Base-by-base conservation (phyloP, 2,888 invertebrate species). In the Meteorus colon region DNA sequence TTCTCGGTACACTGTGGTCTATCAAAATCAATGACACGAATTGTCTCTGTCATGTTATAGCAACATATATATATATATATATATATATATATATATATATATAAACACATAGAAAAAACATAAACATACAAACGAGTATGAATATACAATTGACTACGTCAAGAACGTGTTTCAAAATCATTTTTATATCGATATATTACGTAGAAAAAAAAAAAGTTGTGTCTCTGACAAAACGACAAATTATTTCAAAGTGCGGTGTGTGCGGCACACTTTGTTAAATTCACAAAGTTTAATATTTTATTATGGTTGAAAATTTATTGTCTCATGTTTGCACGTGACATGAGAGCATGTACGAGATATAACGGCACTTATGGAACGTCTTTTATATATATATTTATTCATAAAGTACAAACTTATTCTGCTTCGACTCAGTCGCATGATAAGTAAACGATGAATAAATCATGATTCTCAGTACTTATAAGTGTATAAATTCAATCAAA, bases 361-460 rank as follows among this genome's bases (percentile, higher is more conserved):
- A 60, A 70, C 70, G 70, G 60, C 70, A 5, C 29, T 41, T 41
- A 60, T 41, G 29, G 27, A 70, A 60, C 24, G 60, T 60, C 60
- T 60, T 24, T 60, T 37, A 37, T 70, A 60, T 16, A 60, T 16
- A 37, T 34, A 60, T 29, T 12, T n/a, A 29, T 27, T n/a, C 12
- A 62, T 70, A 19, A 14, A 31, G 24, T 16, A 37, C 24, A 60
- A 41, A 70, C 19, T 60, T 70, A 14, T 31, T 45, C 10, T 48
- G 16, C 27, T 48, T 70, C 59, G 14, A 60, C 55, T 59, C 29
- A 65, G 71, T 27, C 45, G 60, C 55, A 75, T 75, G 71, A 75
- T 75, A 75, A 73, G 62, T 45, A 65, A 75, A 34, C 62, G 65
- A 70, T 75, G 75, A 70, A 75, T 75, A 69, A 69, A 69, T 69